Conservation (phyloP, 2,888 invertebrate species). For the Agonopterix subpropinquella region DNA sequence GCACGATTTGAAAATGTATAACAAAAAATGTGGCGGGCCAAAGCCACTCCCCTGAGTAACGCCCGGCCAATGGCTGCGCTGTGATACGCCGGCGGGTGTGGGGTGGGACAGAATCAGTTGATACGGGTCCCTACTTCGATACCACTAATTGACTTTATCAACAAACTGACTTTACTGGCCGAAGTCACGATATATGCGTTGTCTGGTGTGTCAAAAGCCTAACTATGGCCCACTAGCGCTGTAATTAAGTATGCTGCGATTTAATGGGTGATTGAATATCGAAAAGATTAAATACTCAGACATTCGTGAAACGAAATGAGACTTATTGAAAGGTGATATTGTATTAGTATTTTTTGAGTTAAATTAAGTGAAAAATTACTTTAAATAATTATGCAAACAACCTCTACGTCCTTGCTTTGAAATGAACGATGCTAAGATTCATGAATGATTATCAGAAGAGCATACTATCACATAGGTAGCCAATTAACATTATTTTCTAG, state of each 20-base stretch:
- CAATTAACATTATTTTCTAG: not conserved
- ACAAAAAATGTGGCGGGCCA: slow-evolving; percentile 59
- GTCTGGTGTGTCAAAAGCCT: slow-evolving; percentile 71
- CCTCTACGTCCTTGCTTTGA: no score
- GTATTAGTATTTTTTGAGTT: no score
- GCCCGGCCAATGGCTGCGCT: slow-evolving; percentile 54
- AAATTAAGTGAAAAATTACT: no score
- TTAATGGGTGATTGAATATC: slow-evolving; percentile 52
- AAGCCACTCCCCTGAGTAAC: slow-evolving; percentile 63
- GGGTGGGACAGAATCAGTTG: slow-evolving; percentile 67
- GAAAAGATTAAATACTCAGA: not conserved
- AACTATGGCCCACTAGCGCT: slow-evolving; percentile 61
- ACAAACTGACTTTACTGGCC: slow-evolving; percentile 74
- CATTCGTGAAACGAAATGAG: no score
- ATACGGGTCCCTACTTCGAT: slow-evolving; percentile 71
- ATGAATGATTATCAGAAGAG: no score
- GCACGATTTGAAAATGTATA: slow-evolving; percentile 54
- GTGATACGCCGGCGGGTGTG: slow-evolving; percentile 44
- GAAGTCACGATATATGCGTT: slow-evolving; percentile 73
- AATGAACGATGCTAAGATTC: no score
- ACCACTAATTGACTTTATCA: slow-evolving; percentile 76
- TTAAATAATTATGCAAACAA: no score
- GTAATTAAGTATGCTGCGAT: slow-evolving; percentile 62
- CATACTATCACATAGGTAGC: no score
- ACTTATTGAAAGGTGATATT: no score